phyloP scores from a whole-genome alignment of 2,888 invertebrate genomes.

The Malthinus flaveolus region DNA sequence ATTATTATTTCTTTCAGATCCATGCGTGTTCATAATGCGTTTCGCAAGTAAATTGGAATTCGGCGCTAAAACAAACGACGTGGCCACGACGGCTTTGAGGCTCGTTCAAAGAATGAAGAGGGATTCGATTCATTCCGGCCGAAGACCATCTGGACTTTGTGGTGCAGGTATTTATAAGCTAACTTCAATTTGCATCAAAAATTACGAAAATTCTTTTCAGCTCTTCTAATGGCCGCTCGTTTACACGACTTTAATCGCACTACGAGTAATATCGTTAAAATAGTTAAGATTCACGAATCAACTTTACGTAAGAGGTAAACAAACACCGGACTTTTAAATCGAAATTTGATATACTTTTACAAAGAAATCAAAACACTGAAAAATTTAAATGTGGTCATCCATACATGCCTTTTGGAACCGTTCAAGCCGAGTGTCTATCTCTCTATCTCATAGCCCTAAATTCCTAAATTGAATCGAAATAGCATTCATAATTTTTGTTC shows the following conservation, averaged over 20 bases:
- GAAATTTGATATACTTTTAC: too few relatives aligned
- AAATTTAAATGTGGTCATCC: too few relatives aligned
- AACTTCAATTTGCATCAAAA: neutral
- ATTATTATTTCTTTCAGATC: constrained; percentile 68
- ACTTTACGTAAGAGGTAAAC: constrained; percentile 81
- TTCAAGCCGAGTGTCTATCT: too few relatives aligned
- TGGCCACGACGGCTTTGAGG: constrained; percentile 91
- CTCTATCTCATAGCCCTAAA: too few relatives aligned
- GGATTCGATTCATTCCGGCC: constrained; percentile 95
- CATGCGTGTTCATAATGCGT: constrained; percentile 92
- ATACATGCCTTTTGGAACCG: too few relatives aligned
- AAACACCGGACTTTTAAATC: too few relatives aligned
- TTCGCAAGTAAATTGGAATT: constrained; percentile 93
- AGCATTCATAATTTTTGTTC: too few relatives aligned
- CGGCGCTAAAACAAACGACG: constrained; percentile 90
- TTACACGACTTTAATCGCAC: constrained; percentile 90
- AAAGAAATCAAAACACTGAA: too few relatives aligned
- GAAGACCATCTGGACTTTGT: constrained; percentile 95
- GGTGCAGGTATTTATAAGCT: constrained; percentile 76
- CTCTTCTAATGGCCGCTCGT: constrained; percentile 90
- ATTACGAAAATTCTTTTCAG: constrained; percentile 56
- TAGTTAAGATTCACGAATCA: constrained; percentile 94
- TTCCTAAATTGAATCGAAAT: too few relatives aligned
- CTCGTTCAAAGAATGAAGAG: constrained; percentile 97
- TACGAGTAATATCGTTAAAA: constrained; percentile 85